Evolutionary conservation across 2,113 vertebrate species (phyloP), one percentile per base, ranked within the genome.

Genomic region (Actenoides hombroni): DNA sequence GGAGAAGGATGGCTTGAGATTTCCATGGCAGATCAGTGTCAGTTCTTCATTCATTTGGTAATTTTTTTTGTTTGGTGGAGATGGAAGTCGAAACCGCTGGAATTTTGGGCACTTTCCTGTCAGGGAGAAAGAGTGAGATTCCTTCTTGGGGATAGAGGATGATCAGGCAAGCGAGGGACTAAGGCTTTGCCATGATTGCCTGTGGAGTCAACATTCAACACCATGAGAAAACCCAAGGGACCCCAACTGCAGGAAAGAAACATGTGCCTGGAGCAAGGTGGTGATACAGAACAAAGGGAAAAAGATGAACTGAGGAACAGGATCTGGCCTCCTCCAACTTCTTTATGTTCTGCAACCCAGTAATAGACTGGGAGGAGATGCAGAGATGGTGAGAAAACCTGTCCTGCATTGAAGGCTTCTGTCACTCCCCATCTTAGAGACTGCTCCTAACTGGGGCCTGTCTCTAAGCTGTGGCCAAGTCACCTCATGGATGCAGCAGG

Each of bases 11-110:
- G 29, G 74, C 26, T 56, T 2, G 3, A 83, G 49, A 56, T 31
- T 16, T 59, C 8, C 1, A 7, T 3, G 16, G 29, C 94, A 95
- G 29, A 19, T 65, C 56, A 94, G 13, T 3, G 1, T 61, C 59
- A 80, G 13, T 37, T 68, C 44, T 37, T 4, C 7, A 1, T 77
- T 73, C 17, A 5, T 17, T 59, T 3, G 1, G 12, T 74, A 46
- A 4, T 2, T 1, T 1, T 0, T n/a, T 54, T 13, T 4, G 0
- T 4, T 5, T 61, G 6, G 5, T 40, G 26, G 1, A 59, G 56
- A 51, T 19, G 4, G 4, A 7, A 94, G 4, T 70, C 8, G 0
- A 21, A 88, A 33, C 74, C 44, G 60, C 17, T 11, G 10, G 20
- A 57, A 78, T 46, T 81, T 37, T 31, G 0, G 3, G 59, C 95